Evolutionary conservation across 2,113 vertebrate genomes (phyloP), one percentile per base, ranked within the genome.

Genomic region (Clupea harengus): DNA sequence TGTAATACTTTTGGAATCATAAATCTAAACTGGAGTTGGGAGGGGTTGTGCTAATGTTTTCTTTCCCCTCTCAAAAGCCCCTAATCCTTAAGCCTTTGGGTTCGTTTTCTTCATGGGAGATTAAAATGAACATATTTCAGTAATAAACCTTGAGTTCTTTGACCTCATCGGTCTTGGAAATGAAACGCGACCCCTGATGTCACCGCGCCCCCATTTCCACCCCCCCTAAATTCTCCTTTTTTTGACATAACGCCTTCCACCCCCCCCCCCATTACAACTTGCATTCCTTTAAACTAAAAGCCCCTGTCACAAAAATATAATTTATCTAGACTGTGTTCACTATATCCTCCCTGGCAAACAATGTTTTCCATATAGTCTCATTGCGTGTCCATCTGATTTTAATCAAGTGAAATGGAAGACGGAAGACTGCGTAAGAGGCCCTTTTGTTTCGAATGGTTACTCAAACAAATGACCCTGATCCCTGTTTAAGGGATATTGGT

Each of bases 401-500:
- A 89, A 90, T 91, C 89, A 89, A 81, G 80, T 90, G 81, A 87
- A 87, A 87, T 81, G 82, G 54, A 75, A 64, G 85, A 86, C 86
- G 81, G 39, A 39, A 39, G 39, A 39, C 39, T 39, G 82, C 39
- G 50, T 78, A 80, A 83, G 20, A 1, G 84, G 83, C 81, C 88
- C 88, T 64, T 72, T 72, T 72, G 64, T 72, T 28, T 72, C 9
- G 28, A 32, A 13, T 72, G 64, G 64, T 72, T 72, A 72, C 28
- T 89, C 86, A 89, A 82, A 22, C 46, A 32, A 83, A 87, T 89
- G 85, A 87, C 78, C 85, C 50, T 25, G 81, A 86, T 82, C 82
- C 83, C 52, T 85, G 83, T 85, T 86, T 88, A 28, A 44, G 85
- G 84, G 60, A 85, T 81, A 83, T 85, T 75, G 88, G 67, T 50